Conservation (phyloP, 1,140 invertebrate genomes). For the Leptoteleia sp. region DNA sequence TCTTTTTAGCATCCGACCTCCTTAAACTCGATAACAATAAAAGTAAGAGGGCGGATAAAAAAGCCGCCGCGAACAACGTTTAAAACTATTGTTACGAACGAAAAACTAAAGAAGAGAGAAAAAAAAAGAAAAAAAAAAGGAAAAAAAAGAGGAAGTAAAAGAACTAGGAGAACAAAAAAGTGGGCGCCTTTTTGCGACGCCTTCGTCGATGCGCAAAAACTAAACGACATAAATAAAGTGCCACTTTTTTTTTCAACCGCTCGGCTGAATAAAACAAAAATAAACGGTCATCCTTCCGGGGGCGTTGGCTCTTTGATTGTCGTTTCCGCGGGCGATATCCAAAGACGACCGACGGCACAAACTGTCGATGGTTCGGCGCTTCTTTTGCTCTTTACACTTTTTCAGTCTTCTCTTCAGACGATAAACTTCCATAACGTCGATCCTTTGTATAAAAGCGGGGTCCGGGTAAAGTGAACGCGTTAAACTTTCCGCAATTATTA, state of each 20-base stretch:
- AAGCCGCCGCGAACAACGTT: slow-evolving; percentile 34
- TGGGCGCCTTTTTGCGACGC: slow-evolving; percentile 3
- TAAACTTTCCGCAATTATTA: no score
- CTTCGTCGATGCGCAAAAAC: slow-evolving; percentile 10
- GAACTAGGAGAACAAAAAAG: no score
- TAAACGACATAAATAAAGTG: slow-evolving; percentile 21
- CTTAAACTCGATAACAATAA: slow-evolving; percentile 39
- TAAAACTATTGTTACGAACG: slow-evolving; percentile 37
- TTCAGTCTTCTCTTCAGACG: slow-evolving; percentile 32
- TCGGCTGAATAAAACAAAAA: slow-evolving; percentile 18
- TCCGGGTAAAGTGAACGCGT: no score
- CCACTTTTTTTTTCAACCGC: slow-evolving; percentile 6
- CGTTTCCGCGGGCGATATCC: slow-evolving; percentile 36
- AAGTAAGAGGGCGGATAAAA: slow-evolving; percentile 12
- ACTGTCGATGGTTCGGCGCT: slow-evolving; percentile 18
- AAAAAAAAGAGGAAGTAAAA: no score
- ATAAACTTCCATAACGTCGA: slow-evolving; percentile 40
- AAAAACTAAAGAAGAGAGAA: slow-evolving; percentile 2
- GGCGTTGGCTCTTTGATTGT: slow-evolving; percentile 42
- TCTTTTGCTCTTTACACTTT: slow-evolving; percentile 46
- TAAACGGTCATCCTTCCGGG: slow-evolving; percentile 37
- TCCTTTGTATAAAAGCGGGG: background rate
- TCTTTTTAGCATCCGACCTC: slow-evolving; percentile 36
- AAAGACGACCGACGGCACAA: slow-evolving; percentile 28
- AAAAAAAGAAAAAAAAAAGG: no score